Conservation (phyloP, 1,140 invertebrate species). For the Planococcus citri region DNA sequence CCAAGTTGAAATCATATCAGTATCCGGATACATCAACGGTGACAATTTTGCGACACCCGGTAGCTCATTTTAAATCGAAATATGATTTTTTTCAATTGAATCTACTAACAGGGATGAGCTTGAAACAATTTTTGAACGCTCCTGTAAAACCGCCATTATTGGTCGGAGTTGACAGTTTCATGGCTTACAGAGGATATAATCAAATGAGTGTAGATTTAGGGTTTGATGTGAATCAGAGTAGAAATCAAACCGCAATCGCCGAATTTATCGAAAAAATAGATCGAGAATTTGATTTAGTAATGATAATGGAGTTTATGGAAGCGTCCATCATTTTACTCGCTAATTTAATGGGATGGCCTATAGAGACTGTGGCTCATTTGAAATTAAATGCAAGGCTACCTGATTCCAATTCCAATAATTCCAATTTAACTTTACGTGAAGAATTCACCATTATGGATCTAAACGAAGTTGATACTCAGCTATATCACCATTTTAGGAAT, state of each 20-base stretch:
- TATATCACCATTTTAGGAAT: conserved; percentile 34
- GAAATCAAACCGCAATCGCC: conserved; percentile 23
- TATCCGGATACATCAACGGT: conserved; percentile 32
- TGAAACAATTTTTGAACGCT: too few species aligned
- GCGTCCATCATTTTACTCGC: conserved; percentile 40
- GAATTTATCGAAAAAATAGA: conserved; percentile 31
- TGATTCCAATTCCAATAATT: neutral
- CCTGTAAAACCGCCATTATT: neutral
- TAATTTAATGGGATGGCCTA: too few species aligned
- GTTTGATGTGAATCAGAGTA: conserved; percentile 27
- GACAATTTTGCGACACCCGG: conserved; percentile 35
- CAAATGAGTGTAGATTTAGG: too few species aligned
- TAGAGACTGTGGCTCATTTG: conserved; percentile 36
- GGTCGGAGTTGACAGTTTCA: too few species aligned
- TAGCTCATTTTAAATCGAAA: conserved; percentile 33
- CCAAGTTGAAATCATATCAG: conserved; percentile 31
- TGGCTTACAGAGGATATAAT: conserved; percentile 36
- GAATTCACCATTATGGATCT: conserved; percentile 25
- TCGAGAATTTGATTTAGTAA: too few species aligned
- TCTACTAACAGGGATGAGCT: conserved; percentile 12
- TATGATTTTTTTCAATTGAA: conserved; percentile 31
- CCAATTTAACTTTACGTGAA: conserved; percentile 22
- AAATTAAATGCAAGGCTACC: conserved; percentile 33
- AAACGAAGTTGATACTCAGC: conserved; percentile 31
- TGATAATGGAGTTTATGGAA: conserved; percentile 42